These are phyloP conservation scores for Vombatus ursinus DNA, from an alignment of 2,113 vertebrate species.

Conservation along the genomic window DNA sequence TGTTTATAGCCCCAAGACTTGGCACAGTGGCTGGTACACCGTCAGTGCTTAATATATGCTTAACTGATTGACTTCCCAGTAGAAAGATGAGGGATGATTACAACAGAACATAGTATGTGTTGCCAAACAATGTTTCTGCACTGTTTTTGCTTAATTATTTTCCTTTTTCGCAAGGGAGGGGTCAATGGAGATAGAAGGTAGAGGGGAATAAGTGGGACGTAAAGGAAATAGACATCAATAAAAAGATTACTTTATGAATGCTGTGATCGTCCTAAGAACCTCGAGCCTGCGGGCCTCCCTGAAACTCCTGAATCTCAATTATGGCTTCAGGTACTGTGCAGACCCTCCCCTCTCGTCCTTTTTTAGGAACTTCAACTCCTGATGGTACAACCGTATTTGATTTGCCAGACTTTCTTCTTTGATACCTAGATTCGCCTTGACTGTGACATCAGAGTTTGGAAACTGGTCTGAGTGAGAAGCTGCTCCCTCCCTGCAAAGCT, in stretches of 20 bases:
- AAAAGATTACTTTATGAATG: background rate
- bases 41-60: background rate
- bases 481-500: background rate
- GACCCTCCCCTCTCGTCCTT: background rate
- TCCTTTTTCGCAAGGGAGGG: background rate
- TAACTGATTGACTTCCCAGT: background rate
- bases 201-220: background rate
- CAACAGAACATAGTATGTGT: background rate
- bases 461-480: too few species aligned
- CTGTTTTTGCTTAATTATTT: background rate
- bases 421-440: background rate
- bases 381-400: too few species aligned
- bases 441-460: too few species aligned
- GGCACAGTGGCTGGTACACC: background rate
- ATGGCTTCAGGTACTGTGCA: too few species aligned
- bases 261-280: background rate
- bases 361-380: background rate
- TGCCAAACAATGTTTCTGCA: background rate
- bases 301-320: background rate
- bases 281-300: background rate
- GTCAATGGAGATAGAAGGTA: background rate
- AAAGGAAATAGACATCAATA: background rate
- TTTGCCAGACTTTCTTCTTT: background rate
- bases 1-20: background rate
- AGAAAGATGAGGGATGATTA: background rate